Base-by-base conservation (phyloP, 2,888 invertebrate genomes). In the Chloroclysta siterata region DNA sequence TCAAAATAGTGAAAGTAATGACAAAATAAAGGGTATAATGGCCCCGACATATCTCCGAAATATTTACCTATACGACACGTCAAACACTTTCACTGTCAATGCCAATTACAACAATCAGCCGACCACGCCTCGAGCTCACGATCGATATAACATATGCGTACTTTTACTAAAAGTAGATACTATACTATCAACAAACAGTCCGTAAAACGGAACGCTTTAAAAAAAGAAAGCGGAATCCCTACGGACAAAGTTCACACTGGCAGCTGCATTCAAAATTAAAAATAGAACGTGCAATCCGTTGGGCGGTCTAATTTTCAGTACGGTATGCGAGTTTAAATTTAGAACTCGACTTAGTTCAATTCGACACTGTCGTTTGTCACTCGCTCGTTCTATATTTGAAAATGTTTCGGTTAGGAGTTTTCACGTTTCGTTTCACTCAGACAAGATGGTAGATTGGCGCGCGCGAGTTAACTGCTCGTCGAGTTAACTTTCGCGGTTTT, bases 251-350 rank as follows among this genome's bases (percentile, higher is more conserved):
- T 89, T 89, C 87, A 88, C 82, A 79, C 84, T 81, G 84, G 90
- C 90, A 90, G 90, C 90, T 91, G 92, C 90, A 88, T 80, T 85
- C 81, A 78, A 73, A 72, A 80, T 84, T 87, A 89, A 85, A 89
- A 82, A 82, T 88, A 89, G 89, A 85, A 82, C 86, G 79, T 84
- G 89, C 89, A 89, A 88, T 89, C 85, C 88, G 89, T 88, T 87
- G 85, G 85, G 82, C 81, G 92, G 82, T 89, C 91, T 89, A 92
- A 89, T 91, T 92, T 85, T 89, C 86, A 81, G 85, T 86, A 87
- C 86, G 89, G 89, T 85, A 90, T 88, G 89, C 83, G 81, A 61
- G 84, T 82, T 84, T 90, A 91, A 83, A 89, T 84, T 84, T 90
- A 91, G 89, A 87, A 82, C 85, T 82, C 86, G 88, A 86, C 85